These are phyloP conservation scores for Zeugodacus cucurbitae DNA, from an alignment of 1,140 invertebrate species.

Conservation along the genomic window DNA sequence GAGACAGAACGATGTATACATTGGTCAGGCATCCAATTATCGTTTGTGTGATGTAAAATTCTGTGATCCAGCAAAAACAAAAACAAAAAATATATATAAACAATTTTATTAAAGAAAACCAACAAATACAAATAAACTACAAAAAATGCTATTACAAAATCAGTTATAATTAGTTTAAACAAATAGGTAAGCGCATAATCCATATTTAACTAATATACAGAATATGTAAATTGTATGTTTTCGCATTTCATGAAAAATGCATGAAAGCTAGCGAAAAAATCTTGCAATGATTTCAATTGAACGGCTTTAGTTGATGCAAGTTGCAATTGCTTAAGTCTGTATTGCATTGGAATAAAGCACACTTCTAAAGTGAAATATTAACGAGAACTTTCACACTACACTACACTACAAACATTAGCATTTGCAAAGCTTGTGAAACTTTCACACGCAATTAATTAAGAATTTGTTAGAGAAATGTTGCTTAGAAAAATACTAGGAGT, in stretches of 20 bases:
- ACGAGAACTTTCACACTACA: background rate
- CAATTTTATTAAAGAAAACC: constrained; percentile 22
- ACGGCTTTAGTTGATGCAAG: too few species aligned
- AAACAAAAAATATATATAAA: constrained; percentile 43
- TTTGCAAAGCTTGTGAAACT: background rate
- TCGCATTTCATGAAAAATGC: background rate
- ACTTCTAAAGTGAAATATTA: background rate
- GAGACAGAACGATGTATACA: constrained; percentile 22
- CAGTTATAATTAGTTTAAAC: too few species aligned
- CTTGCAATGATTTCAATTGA: too few species aligned
- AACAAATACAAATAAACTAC: background rate
- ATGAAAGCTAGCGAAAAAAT: too few species aligned
- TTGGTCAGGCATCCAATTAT: constrained; percentile 43
- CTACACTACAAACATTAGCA: background rate
- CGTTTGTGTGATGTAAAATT: constrained; percentile 59
- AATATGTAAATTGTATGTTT: background rate
- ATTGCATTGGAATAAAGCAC: too few species aligned
- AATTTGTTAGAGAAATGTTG: constrained; percentile 23
- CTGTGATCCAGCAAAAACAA: constrained; percentile 58
- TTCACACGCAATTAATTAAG: background rate
- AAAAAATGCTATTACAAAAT: background rate
- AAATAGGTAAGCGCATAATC: background rate
- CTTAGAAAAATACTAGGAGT: constrained; percentile 12
- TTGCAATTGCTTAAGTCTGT: too few species aligned
- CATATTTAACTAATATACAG: background rate